A percentile compares a stretch with the other conserved stretches of the same genome.
Conservation (phyloP, 2,113 vertebrate genomes). For the Cyanoliseus patagonus region DNA sequence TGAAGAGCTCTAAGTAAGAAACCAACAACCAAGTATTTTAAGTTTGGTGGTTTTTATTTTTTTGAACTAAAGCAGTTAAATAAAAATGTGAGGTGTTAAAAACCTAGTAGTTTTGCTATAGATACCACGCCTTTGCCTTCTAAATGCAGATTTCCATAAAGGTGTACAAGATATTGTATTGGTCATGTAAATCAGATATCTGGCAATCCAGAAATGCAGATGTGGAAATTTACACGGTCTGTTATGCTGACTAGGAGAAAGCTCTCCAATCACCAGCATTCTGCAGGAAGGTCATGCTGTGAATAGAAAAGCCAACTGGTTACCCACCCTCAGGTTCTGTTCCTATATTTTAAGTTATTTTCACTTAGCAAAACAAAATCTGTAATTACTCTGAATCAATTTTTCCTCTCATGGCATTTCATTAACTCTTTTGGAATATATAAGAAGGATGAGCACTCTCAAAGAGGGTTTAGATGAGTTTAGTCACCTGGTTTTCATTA, state of each 20-base stretch:
- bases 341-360: neutral
- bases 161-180: neutral
- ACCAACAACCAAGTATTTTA: neutral
- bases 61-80: neutral
- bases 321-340: neutral
- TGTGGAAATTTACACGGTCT: rapidly evolving
- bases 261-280: neutral
- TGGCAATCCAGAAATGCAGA: neutral
- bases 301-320: neutral
- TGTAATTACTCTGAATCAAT: neutral
- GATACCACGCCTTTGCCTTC: neutral
- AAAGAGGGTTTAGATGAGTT: neutral
- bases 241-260: rapidly evolving
- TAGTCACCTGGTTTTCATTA: neutral
- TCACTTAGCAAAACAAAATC: neutral
- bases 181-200: rapidly evolving
- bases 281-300: neutral
- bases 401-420: neutral
- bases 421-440: neutral
- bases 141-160: neutral
- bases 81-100: neutral
- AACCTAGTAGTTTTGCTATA: neutral
- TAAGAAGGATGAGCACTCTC: neutral
- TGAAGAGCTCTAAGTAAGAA: neutral
- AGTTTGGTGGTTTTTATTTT: neutral